phyloP scores from a whole-genome alignment of 2,113 vertebrate genomes.

The Solenodon paradoxus region DNA sequence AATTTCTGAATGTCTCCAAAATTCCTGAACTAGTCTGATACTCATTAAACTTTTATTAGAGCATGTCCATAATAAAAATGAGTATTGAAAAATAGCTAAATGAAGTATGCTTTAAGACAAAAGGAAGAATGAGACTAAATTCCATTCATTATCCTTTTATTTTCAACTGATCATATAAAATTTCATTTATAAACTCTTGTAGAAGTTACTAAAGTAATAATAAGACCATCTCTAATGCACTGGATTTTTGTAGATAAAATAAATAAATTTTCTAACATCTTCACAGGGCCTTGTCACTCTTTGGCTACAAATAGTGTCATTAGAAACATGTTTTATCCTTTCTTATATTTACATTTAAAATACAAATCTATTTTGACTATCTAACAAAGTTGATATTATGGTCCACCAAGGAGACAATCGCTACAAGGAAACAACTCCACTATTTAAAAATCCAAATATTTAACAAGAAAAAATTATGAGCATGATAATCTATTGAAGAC shows the following conservation, averaged over 20 bases:
- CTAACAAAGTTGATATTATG: constrained; percentile 3
- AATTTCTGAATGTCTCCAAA: neutral
- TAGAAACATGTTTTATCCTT: neutral
- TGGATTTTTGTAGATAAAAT: neutral
- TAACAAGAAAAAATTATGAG: constrained; percentile 17
- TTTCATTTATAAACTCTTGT: neutral
- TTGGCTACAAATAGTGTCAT: constrained; percentile 3
- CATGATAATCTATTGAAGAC: neutral
- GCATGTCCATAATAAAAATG: neutral
- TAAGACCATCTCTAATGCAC: neutral
- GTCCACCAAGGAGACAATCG: neutral
- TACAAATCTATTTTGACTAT: constrained; percentile 27
- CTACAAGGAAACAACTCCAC: neutral
- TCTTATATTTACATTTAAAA: constrained; percentile 37
- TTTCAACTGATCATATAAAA: neutral
- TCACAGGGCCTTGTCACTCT: neutral
- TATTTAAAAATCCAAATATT: constrained; percentile 55
- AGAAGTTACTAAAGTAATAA: constrained; percentile 9
- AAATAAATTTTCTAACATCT: constrained; percentile 31
- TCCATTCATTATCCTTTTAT: neutral
- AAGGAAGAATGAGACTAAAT: neutral
- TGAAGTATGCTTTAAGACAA: neutral
- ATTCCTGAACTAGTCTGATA: neutral
- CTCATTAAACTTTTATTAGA: constrained; percentile 20
- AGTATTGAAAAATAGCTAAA: neutral